Evolutionary conservation across 2,113 vertebrate genomes (phyloP).

Genomic region (Empidonax alnorum): DNA sequence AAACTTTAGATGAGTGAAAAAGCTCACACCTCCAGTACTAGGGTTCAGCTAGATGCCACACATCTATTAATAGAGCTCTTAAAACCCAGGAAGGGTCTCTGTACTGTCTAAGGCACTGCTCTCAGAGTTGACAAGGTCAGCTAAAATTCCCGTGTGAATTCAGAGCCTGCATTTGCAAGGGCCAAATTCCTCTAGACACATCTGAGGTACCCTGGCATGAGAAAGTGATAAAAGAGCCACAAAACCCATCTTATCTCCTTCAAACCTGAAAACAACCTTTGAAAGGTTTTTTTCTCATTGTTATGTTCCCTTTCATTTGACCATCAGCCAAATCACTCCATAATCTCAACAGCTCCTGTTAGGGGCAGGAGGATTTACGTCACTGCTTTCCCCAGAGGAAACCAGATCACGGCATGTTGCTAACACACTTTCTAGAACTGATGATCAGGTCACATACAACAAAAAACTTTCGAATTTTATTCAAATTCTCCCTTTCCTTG

Average conservation of each 20-base stretch:
- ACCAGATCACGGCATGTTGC: conserved; percentile 47
- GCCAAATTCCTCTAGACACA: conserved; percentile 27
- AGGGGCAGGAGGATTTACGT: conserved; percentile 67
- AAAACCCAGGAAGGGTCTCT: conserved; percentile 30
- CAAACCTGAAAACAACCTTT: conserved; percentile 61
- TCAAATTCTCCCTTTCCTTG: neutral
- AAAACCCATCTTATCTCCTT: conserved; percentile 55
- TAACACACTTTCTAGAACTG: conserved; percentile 17
- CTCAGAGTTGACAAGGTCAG: conserved; percentile 71
- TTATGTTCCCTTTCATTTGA: conserved; percentile 35
- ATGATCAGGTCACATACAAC: conserved; percentile 8
- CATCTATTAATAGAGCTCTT: conserved; percentile 74
- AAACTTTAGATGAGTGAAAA: conserved; percentile 31
- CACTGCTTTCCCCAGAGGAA: conserved; percentile 55
- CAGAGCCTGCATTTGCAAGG: neutral
- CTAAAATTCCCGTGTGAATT: conserved; percentile 68
- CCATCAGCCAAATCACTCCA: conserved; percentile 29
- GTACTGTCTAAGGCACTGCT: conserved; percentile 53
- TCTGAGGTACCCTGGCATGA: conserved; percentile 54
- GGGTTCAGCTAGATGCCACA: neutral
- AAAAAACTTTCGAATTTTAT: conserved; percentile 22
- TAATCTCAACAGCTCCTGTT: conserved; percentile 61
- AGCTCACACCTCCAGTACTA: conserved; percentile 23
- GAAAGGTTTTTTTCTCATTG: conserved; percentile 21
- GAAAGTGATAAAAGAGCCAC: conserved; percentile 66